Conservation (phyloP, 2,797 vertebrate genomes). For the Eurystomus glaucurus region DNA sequence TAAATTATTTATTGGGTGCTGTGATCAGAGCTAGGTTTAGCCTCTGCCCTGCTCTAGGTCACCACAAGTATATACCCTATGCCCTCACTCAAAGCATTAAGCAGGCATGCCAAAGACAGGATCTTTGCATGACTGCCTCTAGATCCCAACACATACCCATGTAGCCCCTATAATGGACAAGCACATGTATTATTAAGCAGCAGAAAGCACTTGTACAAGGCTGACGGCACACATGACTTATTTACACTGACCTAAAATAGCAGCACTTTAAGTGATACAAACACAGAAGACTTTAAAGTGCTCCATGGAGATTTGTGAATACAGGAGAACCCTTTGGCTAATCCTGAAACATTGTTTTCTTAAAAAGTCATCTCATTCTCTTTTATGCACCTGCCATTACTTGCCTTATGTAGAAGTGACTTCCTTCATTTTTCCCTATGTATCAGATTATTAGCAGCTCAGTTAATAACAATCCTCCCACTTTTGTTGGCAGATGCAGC, state of each 20-base stretch:
- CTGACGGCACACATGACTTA: slow-evolving; percentile 79
- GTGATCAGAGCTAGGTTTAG: slow-evolving; percentile 54
- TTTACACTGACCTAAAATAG: slow-evolving; percentile 84
- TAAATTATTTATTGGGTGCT: slow-evolving; percentile 7
- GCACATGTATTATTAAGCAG: slow-evolving; percentile 88
- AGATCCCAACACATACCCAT: slow-evolving; percentile 74
- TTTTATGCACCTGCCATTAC: slow-evolving; percentile 56
- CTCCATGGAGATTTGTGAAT: slow-evolving; percentile 74
- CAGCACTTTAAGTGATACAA: slow-evolving; percentile 82
- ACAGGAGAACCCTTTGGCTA: slow-evolving; percentile 70
- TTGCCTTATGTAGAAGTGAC: slow-evolving; percentile 42
- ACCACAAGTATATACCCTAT: neutral
- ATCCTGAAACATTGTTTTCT: slow-evolving; percentile 63
- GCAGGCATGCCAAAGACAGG: slow-evolving; percentile 45
- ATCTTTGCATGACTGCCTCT: slow-evolving; percentile 80
- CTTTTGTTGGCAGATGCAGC: slow-evolving; percentile 38
- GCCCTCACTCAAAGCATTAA: slow-evolving; percentile 63
- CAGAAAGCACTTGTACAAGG: slow-evolving; percentile 82
- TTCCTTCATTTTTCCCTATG: slow-evolving; percentile 52
- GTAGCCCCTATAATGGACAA: slow-evolving; percentile 88
- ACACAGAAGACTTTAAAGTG: slow-evolving; percentile 81
- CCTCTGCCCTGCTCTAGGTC: slow-evolving; percentile 47
- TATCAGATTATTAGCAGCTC: slow-evolving; percentile 37
- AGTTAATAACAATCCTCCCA: slow-evolving; percentile 31
- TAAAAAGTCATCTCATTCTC: slow-evolving; percentile 37